Base-by-base conservation (phyloP, 2,797 vertebrate genomes). In the Hyperoplus immaculatus region DNA sequence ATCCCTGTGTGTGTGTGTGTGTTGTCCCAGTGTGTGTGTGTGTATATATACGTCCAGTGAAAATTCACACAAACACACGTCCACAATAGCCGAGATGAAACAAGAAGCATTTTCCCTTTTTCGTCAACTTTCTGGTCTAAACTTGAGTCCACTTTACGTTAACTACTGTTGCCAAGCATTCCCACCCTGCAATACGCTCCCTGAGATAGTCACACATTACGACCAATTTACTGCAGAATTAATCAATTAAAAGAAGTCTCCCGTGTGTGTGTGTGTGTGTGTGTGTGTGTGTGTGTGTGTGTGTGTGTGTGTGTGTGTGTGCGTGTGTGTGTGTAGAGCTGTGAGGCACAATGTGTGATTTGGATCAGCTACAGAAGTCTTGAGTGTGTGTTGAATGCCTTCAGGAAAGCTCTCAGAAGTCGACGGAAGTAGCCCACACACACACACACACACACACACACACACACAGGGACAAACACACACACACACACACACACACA, bases 341-440 rank as follows among this genome's bases (percentile, higher is more conserved):
- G 83, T 78, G 82, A 91, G 88, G 89, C 86, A 80, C 55, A 50
- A 72, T 5, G 83, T 87, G 80, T 86, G 91, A 91, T 92, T 90
- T 93, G 89, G 89, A 93, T 93, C 89, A 87, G 85, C 85, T 85
- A 89, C 91, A 91, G 80, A 91, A 91, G 88, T 87, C 80, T 57
- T 79, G 76, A 89, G 81, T 87, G 64, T 85, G 89, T 87, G 88
- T 87, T 77, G 78, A 77, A 88, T 92, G 91, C 92, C 90, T 93
- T 80, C 72, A 87, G 91, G 89, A 92, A 91, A 90, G 90, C 87
- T 90, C 85, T 92, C 82, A 88, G 88, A 92, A 90, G 88, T 94
- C 59, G 38, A 80, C 82, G 86, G 90, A 90, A 84, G 84, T 75
- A 67, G 16, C 60, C 75, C 71, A 68, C 43, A 62, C 46, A 7